Evolutionary conservation across 2,113 vertebrate genomes (phyloP).

Genomic region (Chamaetylas fuelleborni): DNA sequence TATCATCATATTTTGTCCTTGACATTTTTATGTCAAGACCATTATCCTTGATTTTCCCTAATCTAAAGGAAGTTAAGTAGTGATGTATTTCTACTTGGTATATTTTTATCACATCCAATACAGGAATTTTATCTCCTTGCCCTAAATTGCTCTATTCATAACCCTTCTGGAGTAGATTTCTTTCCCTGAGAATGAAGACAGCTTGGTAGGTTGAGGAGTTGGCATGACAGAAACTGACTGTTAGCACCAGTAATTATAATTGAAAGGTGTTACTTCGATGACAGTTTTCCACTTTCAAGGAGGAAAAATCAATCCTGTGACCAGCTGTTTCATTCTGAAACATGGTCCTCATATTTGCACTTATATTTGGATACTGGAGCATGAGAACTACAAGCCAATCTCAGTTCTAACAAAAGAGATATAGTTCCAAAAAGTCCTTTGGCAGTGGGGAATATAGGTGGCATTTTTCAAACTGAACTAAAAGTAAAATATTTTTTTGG

Average conservation of each 20-base stretch:
- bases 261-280: background rate
- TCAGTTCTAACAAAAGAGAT: background rate
- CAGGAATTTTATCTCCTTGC: background rate
- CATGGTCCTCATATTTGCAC: background rate
- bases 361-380: background rate
- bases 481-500: background rate
- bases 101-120: background rate
- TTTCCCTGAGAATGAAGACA: background rate
- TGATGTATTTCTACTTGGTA: background rate
- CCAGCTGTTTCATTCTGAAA: conserved; percentile 14
- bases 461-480: background rate
- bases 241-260: conserved; percentile 1
- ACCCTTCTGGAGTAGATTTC: background rate
- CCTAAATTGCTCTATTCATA: background rate
- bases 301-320: background rate
- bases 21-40: background rate
- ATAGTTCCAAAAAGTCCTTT: background rate
- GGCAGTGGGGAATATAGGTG: background rate
- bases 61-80: background rate
- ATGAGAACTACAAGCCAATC: background rate
- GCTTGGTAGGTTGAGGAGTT: background rate
- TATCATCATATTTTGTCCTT: background rate
- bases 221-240: background rate
- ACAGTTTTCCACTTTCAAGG: background rate
- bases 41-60: background rate